Percentiles rank a stretch among this genome's conserved stretches.
Conservation (phyloP, 2,113 vertebrate genomes). For the Ancistrus triradiatus region DNA sequence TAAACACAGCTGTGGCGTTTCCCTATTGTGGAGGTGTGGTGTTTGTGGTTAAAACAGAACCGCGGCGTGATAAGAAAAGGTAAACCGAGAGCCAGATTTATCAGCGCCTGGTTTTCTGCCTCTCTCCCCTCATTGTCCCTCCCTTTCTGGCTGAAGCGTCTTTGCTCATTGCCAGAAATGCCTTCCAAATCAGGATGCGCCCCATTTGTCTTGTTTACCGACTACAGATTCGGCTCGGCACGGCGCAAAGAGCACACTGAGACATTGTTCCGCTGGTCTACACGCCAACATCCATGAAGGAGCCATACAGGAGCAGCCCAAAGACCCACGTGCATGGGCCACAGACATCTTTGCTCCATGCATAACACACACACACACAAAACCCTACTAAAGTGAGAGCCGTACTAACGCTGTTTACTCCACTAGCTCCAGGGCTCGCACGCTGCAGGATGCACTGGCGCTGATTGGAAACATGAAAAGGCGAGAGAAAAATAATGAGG, state of each 20-base stretch:
- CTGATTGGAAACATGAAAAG: conserved; percentile 46
- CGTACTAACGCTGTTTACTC: conserved; percentile 36
- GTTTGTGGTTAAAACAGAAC: too few species aligned
- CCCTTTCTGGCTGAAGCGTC: conserved; percentile 13
- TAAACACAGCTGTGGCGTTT: conserved; percentile 36
- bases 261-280: conserved; percentile 35
- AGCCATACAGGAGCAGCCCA: not conserved
- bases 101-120: not conserved
- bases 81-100: not conserved
- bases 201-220: conserved; percentile 53
- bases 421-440: conserved; percentile 4
- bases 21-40: not conserved
- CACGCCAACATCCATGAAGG: conserved; percentile 16
- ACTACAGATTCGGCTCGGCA: conserved; percentile 48
- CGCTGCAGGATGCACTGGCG: conserved; percentile 11
- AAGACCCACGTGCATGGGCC: not conserved
- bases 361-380: not conserved
- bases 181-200: conserved; percentile 35
- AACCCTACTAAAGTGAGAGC: conserved; percentile 12
- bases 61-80: too few species aligned
- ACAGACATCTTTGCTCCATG: conserved; percentile 10
- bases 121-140: not conserved
- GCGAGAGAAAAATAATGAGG: conserved; percentile 45
- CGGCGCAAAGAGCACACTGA: conserved; percentile 32
- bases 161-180: conserved; percentile 36